Conservation (phyloP, 2,113 vertebrate species). For the Prunella fulvescens region DNA sequence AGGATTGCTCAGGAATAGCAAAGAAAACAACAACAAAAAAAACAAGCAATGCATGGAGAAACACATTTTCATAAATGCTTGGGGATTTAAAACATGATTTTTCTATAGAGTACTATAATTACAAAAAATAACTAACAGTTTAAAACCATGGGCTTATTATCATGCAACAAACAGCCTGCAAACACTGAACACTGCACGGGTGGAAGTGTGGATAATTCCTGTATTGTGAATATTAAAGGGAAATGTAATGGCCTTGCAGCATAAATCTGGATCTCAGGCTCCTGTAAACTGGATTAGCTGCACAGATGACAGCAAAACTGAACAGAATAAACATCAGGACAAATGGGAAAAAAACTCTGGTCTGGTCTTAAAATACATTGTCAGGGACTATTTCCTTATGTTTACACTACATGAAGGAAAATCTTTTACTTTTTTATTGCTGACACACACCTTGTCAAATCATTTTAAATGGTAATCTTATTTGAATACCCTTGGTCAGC, state of each 20-base stretch:
- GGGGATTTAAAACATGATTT: neutral
- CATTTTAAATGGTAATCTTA: slow-evolving; percentile 47
- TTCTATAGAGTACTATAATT: neutral
- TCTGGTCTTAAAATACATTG: neutral
- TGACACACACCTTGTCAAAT: slow-evolving; percentile 19
- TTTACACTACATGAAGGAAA: neutral
- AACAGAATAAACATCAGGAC: neutral
- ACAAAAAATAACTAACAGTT: neutral
- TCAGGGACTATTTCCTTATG: neutral
- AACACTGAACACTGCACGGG: neutral
- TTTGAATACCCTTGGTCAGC: neutral
- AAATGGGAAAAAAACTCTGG: neutral
- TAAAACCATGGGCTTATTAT: neutral
- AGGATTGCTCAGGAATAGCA: neutral
- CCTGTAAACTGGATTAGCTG: neutral
- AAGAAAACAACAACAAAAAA: neutral
- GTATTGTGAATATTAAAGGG: slow-evolving; percentile 19
- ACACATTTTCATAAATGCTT: neutral
- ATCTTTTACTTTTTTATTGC: neutral
- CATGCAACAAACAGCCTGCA: neutral
- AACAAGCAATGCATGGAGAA: neutral
- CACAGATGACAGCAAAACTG: neutral
- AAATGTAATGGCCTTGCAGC: neutral
- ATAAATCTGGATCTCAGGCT: neutral
- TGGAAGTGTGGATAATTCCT: slow-evolving; percentile 1